Base-by-base conservation (phyloP, 2,888 invertebrate genomes). In the Pollenia griseotomentosa region DNA sequence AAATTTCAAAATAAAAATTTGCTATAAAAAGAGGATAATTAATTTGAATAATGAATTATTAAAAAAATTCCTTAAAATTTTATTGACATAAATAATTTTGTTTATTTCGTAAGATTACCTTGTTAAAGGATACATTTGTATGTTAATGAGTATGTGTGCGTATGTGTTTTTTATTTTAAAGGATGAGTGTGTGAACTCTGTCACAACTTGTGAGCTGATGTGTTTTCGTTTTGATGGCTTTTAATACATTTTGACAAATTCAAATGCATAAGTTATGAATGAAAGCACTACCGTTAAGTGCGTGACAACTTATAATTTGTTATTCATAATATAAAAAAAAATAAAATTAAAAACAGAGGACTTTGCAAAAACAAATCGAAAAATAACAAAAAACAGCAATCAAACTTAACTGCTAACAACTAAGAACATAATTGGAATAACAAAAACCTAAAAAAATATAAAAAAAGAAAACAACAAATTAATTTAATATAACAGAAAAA, bases 261-360 rank as follows among this genome's bases (percentile, higher is more conserved):
- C 53, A 19, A 48, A 70, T 81, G 44, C 53, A 88, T 86, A 75
- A 86, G 71, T 83, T 75, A 86, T 84, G 75, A 88, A 78, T 66
- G 51, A 86, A 81, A 74, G 6, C 33, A 33, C 65, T 71, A 63
- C 73, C 68, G 63, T 65, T 65, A 80, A 87, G 81, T 88, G 88
- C 88, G 87, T 88, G 87, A 86, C 79, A 75, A 81, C 2, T 19
- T 75, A 71, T 75, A 87, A 88, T 85, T 84, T 87, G 55, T 86
- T 59, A 71, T 53, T 44, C 12, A 12, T 40, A 40, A 44, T 14
- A 53, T 7, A 4, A 61, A 23, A 68, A 16, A 74, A 23, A 12
- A 66, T 40, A 70, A 57, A 23, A 2, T 23, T 11, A 73, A n/a
- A 48, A 75, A 33, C 19, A 61, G 51, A 40, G 2, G n/a, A 19